Conservation (phyloP, 1,140 invertebrate species). For the Hyposmocoma kahamanoa region DNA sequence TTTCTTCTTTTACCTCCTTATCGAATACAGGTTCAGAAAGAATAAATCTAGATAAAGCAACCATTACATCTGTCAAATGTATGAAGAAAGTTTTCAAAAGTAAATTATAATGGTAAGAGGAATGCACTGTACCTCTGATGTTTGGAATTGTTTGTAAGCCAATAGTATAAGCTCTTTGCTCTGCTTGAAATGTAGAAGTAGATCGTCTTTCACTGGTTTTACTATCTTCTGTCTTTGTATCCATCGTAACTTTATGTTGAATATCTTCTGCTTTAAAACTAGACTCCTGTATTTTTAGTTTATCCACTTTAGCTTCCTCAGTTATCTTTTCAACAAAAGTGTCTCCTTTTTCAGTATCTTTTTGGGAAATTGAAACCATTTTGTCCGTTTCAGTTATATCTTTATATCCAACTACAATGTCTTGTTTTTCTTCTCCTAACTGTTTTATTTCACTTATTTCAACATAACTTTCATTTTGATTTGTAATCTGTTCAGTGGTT, state of each 20-base stretch:
- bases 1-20: conserved; percentile 7
- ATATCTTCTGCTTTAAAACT: conserved; percentile 12
- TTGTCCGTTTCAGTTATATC: no score
- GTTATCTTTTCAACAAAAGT: background rate
- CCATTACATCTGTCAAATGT: conserved; percentile 63
- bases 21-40: conserved; percentile 25
- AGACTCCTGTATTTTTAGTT: background rate
- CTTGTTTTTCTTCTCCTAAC: background rate
- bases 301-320: background rate
- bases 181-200: conserved; percentile 15
- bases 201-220: conserved; percentile 8
- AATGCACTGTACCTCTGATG: conserved; percentile 32
- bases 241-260: conserved; percentile 1
- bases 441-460: conserved; percentile 2
- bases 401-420: background rate
- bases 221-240: background rate
- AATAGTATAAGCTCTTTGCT: conserved; percentile 37
- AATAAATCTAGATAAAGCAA: conserved; percentile 48
- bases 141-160: conserved; percentile 51
- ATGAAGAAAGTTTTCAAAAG: conserved; percentile 62
- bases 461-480: background rate
- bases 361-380: no score
- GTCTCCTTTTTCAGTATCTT: no score
- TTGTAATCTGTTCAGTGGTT: conserved; percentile 5
- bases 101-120: conserved; percentile 36